A percentile compares a stretch with the other conserved stretches of the same genome.
Evolutionary conservation across 2,113 vertebrate genomes (phyloP).

Genomic region (Tangachromis dhanisi): DNA sequence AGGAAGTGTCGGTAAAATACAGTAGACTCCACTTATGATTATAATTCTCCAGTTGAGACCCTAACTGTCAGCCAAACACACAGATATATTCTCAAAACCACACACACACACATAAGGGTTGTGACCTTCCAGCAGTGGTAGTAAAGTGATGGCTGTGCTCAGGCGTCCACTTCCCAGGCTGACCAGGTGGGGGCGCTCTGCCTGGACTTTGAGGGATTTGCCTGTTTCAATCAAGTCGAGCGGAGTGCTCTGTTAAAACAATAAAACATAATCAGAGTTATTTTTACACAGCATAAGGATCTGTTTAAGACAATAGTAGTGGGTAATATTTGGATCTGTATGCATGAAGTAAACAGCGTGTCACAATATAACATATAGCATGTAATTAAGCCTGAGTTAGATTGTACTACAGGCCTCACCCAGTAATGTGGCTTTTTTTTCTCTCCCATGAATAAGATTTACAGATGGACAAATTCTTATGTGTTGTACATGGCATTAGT

Average conservation of each 20-base stretch:
- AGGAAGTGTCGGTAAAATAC: neutral
- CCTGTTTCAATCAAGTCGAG: conserved; percentile 89
- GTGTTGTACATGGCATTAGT: neutral
- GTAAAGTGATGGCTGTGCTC: conserved; percentile 89
- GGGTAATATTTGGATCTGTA: neutral
- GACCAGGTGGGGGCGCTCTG: conserved; percentile 90
- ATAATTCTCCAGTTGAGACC: neutral
- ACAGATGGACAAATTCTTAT: neutral
- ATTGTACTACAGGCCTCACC: neutral
- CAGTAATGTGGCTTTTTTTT: neutral
- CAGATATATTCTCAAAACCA: neutral
- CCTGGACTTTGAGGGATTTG: conserved; percentile 89
- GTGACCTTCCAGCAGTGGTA: conserved; percentile 89
- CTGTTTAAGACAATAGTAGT: neutral
- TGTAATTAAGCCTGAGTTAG: neutral
- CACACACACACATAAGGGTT: neutral
- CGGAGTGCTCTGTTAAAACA: conserved; percentile 76
- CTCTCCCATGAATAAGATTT: neutral
- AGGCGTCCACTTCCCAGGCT: conserved; percentile 94
- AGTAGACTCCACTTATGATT: neutral
- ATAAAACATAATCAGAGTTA: neutral
- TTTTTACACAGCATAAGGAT: neutral
- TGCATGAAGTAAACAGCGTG: neutral
- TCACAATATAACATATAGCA: neutral
- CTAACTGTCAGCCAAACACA: neutral